These are phyloP conservation scores for Thinocorus orbignyianus DNA, from an alignment of 2,113 vertebrate genomes.

Conservation along the genomic window DNA sequence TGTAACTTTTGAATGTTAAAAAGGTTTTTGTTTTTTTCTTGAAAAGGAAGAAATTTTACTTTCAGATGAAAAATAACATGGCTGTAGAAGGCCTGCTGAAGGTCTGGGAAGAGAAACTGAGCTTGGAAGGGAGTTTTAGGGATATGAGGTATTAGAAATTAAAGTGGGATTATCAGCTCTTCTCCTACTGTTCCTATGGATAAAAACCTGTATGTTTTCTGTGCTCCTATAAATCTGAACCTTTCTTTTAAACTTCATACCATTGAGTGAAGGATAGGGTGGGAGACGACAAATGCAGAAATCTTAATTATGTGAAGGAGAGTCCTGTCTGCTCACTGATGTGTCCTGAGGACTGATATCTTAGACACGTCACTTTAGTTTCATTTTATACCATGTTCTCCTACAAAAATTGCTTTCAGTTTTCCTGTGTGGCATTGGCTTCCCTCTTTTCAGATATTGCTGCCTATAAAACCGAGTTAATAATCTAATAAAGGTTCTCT, in stretches of 20 bases:
- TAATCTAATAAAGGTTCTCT: background rate
- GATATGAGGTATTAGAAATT: background rate
- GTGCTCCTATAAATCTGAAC: background rate
- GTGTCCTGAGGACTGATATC: background rate
- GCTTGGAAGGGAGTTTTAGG: background rate
- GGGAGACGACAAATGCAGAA: background rate
- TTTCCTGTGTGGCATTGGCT: background rate
- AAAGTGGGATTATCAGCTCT: background rate
- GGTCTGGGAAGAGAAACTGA: background rate
- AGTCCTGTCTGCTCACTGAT: background rate
- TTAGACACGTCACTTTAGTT: background rate
- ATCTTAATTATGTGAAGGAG: background rate
- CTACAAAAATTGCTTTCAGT: background rate
- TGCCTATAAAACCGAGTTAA: background rate
- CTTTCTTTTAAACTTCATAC: background rate
- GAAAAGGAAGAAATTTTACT: background rate
- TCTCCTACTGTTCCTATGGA: background rate
- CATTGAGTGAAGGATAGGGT: background rate
- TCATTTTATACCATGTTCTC: background rate
- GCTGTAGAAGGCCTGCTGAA: background rate
- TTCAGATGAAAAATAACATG: background rate
- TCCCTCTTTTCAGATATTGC: too few species aligned
- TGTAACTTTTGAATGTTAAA: background rate
- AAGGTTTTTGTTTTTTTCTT: background rate
- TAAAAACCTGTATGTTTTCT: background rate